phyloP scores from a whole-genome alignment of 1,140 invertebrate species.

The Meloidogyne floridensis region DNA sequence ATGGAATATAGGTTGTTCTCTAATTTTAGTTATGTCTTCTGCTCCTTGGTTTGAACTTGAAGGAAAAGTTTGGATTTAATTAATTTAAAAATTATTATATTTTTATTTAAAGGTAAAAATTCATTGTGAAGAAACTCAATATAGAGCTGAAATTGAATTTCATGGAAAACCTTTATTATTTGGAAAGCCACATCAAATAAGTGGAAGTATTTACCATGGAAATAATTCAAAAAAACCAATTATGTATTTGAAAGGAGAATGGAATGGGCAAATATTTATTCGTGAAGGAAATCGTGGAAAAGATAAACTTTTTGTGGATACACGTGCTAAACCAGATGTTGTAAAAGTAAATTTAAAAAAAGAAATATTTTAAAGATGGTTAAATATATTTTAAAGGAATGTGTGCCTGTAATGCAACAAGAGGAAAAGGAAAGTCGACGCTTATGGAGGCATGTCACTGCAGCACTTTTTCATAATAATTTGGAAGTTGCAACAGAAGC shows the following conservation, averaged over 20 bases:
- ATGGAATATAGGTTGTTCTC: too few species aligned
- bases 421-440: conserved; percentile 66
- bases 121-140: conserved; percentile 69
- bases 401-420: conserved; percentile 50
- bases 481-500: conserved; percentile 82
- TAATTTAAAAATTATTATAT: too few species aligned
- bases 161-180: conserved; percentile 70
- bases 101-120: conserved; percentile 45
- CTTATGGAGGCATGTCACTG: conserved; percentile 94
- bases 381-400: conserved; percentile 36
- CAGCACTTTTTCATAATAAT: conserved; percentile 81
- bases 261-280: conserved; percentile 88
- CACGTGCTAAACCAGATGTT: conserved; percentile 79
- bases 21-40: too few species aligned
- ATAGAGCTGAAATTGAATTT: conserved; percentile 69
- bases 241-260: conserved; percentile 83
- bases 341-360: conserved; percentile 72
- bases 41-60: conserved; percentile 71
- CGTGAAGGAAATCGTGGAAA: conserved; percentile 71
- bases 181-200: conserved; percentile 68
- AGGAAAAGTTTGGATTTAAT: conserved; percentile 64
- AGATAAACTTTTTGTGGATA: conserved; percentile 87
- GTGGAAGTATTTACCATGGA: conserved; percentile 67
- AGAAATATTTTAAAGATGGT: background rate
- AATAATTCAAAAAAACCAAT: conserved; percentile 84